Evolutionary conservation across 2,113 vertebrate species (phyloP).

Genomic region (Pica pica): DNA sequence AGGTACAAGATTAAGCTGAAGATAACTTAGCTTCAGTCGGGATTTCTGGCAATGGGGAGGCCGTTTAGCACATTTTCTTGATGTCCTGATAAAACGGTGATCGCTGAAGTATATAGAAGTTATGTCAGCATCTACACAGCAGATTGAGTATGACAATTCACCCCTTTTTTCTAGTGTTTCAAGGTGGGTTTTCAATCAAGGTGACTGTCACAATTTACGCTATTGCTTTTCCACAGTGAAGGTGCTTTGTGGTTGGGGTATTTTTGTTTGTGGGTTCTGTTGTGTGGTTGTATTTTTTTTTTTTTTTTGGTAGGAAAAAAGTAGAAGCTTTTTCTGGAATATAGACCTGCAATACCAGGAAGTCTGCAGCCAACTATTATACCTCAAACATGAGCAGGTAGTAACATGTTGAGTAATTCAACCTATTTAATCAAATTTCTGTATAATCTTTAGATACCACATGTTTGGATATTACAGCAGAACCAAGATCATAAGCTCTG

Average conservation of each 20-base stretch:
- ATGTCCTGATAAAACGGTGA: slow-evolving; percentile 43
- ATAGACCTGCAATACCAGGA: background rate
- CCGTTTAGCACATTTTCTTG: slow-evolving; percentile 34
- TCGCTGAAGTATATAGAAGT: slow-evolving; percentile 14
- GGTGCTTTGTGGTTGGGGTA: background rate
- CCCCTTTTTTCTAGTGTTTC: background rate
- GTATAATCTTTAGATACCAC: background rate
- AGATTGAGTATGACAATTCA: background rate
- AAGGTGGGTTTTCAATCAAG: background rate
- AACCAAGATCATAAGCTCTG: background rate
- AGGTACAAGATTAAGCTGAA: slow-evolving; percentile 40
- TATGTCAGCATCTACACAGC: slow-evolving; percentile 36
- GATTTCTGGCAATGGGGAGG: slow-evolving; percentile 54
- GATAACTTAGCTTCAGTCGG: slow-evolving; percentile 40
- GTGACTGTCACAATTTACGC: background rate
- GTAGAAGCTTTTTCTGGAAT: background rate
- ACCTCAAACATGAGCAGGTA: background rate
- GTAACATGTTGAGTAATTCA: background rate
- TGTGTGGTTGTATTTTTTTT: background rate
- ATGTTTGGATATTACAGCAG: background rate
- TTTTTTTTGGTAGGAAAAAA: background rate
- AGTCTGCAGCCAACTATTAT: background rate
- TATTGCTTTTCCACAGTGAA: background rate
- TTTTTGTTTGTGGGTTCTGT: background rate
- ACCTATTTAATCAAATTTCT: background rate